A percentile compares a stretch with the other conserved stretches of the same genome.
These are phyloP conservation scores for Euwallacea fornicatus DNA, from an alignment of 1,140 invertebrate genomes.

Conservation along the genomic window DNA sequence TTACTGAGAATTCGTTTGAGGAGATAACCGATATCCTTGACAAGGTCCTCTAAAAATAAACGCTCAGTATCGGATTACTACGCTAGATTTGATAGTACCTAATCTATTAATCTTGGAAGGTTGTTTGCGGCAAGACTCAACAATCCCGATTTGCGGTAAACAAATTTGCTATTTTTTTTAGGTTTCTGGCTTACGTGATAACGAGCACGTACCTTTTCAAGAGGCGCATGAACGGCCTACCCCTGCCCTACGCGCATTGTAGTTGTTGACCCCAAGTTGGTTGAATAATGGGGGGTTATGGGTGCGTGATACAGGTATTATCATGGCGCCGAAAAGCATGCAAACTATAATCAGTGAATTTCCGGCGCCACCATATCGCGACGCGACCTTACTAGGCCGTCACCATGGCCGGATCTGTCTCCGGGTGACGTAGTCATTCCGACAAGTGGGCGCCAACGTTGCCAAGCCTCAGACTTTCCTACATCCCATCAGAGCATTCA, in stretches of 20 bases:
- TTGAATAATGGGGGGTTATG: not conserved
- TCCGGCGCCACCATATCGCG: constrained; percentile 27
- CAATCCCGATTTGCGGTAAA: constrained; percentile 3
- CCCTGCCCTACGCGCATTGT: no score
- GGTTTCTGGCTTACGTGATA: constrained; percentile 16
- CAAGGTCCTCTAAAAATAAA: constrained; percentile 26
- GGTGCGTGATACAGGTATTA: constrained; percentile 6
- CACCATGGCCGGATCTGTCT: constrained; percentile 16
- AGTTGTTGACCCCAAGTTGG: no score
- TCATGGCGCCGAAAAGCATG: constrained; percentile 6
- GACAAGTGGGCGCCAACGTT: constrained; percentile 27
- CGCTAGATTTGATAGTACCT: not conserved
- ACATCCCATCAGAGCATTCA: not conserved
- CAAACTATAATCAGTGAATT: constrained; percentile 17
- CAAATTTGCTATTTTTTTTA: not conserved
- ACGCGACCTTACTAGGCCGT: constrained; percentile 32
- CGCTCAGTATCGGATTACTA: not conserved
- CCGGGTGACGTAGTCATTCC: constrained; percentile 20
- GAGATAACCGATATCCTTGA: constrained; percentile 20
- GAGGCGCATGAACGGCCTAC: not conserved
- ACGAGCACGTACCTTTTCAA: constrained; percentile 1
- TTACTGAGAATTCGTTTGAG: not conserved
- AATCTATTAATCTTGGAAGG: constrained; percentile 2
- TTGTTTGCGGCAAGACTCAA: not conserved
- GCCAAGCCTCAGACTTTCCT: not conserved